phyloP scores from a whole-genome alignment of 2,113 vertebrate species.

The Panthera tigris region DNA sequence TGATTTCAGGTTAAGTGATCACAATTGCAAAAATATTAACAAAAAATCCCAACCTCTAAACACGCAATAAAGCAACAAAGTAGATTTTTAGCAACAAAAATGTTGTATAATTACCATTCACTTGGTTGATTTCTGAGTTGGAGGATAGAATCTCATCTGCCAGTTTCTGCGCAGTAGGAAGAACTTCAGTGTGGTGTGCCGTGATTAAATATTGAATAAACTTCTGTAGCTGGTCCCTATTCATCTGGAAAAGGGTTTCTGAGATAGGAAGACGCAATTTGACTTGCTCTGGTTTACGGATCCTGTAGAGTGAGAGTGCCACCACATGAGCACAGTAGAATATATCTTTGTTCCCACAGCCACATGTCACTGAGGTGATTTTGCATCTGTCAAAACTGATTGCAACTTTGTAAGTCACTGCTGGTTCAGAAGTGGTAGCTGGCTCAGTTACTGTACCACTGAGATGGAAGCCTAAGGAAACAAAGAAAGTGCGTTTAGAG shows the following conservation, averaged over 20 bases:
- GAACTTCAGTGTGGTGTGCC: slow-evolving; percentile 98
- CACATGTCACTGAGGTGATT: slow-evolving; percentile 98
- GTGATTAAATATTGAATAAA: slow-evolving; percentile 99
- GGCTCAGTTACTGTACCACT: slow-evolving; percentile 97
- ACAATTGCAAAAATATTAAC: not conserved
- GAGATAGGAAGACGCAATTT: slow-evolving; percentile 99
- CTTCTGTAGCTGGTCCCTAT: slow-evolving; percentile 99
- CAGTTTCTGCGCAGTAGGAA: slow-evolving; percentile 98
- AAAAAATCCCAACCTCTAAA: not conserved
- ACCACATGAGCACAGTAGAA: slow-evolving; percentile 99
- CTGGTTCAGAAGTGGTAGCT: slow-evolving; percentile 91
- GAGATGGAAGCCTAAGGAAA: slow-evolving; percentile 94
- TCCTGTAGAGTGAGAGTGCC: slow-evolving; percentile 97
- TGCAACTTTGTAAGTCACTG: slow-evolving; percentile 96
- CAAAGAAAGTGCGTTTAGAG: slow-evolving; percentile 55
- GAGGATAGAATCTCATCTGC: slow-evolving; percentile 99
- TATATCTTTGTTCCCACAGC: slow-evolving; percentile 98
- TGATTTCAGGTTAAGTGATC: slow-evolving; percentile 30
- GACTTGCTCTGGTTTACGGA: slow-evolving; percentile 98
- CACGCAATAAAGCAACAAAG: slow-evolving; percentile 40
- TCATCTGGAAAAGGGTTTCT: slow-evolving; percentile 99
- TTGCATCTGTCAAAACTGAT: slow-evolving; percentile 99
- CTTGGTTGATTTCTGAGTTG: slow-evolving; percentile 99
- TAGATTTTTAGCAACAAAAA: slow-evolving; percentile 57
- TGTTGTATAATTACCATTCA: slow-evolving; percentile 90